Percentiles rank a stretch among this genome's conserved stretches.
phyloP scores from a whole-genome alignment of 2,888 invertebrate species.

The Heliconius erato region DNA sequence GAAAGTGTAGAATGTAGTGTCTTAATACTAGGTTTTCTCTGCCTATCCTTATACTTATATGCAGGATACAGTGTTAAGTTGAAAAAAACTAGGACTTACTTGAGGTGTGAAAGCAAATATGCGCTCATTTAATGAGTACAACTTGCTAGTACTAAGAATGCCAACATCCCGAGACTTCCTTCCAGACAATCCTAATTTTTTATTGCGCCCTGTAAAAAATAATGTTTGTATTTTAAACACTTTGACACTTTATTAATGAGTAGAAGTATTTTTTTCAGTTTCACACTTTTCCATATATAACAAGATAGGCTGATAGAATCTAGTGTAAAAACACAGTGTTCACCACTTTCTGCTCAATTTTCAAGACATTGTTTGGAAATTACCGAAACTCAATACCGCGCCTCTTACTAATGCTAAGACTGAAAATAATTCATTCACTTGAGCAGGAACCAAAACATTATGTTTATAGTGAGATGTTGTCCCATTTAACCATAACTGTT shows the following conservation, averaged over 20 bases:
- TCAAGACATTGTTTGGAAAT: too few relatives aligned
- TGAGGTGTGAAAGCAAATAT: constrained; percentile 99
- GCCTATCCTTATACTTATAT: too few relatives aligned
- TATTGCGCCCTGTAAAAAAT: constrained; percentile 91
- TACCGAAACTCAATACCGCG: too few relatives aligned
- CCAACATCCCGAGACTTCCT: constrained; percentile 98
- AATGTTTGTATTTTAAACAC: neutral
- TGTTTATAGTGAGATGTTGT: too few relatives aligned
- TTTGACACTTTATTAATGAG: neutral
- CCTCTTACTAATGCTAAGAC: too few relatives aligned
- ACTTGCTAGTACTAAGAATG: constrained; percentile 98
- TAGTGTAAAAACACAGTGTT: too few relatives aligned
- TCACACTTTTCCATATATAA: too few relatives aligned
- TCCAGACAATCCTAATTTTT: constrained; percentile 97
- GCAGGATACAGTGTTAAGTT: too few relatives aligned
- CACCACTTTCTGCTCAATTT: too few relatives aligned
- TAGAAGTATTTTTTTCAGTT: too few relatives aligned
- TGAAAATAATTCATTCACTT: neutral
- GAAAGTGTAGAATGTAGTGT: neutral
- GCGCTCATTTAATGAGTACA: constrained; percentile 97
- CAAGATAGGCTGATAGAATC: too few relatives aligned
- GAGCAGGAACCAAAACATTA: neutral
- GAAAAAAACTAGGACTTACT: constrained; percentile 82
- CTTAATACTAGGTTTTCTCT: neutral
- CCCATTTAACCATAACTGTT: too few relatives aligned